Conservation (phyloP, 2,113 vertebrate species). For the Marcusenius ussheri region DNA sequence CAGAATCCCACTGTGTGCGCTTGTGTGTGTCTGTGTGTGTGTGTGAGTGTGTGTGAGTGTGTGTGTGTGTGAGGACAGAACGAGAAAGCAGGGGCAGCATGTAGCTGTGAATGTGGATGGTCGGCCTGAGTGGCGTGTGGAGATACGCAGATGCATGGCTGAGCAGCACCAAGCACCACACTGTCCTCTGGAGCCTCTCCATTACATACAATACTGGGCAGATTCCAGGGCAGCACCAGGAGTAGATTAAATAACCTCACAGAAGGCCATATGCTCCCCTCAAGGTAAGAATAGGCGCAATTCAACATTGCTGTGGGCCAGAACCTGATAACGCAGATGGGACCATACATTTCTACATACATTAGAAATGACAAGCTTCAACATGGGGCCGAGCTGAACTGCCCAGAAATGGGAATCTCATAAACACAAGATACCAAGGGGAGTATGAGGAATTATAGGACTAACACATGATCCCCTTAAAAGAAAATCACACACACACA, state of each 20-base stretch:
- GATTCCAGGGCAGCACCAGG: conserved; percentile 15
- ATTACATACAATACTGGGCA: not conserved
- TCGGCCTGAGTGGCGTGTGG: not conserved
- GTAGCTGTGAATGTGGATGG: not conserved
- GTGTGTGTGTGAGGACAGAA: not conserved
- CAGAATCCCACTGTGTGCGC: not conserved
- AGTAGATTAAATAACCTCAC: not conserved
- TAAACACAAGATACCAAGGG: not conserved
- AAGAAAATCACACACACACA: not conserved
- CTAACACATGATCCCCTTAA: not conserved
- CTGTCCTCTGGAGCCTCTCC: not conserved
- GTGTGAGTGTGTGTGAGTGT: not conserved
- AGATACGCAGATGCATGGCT: not conserved
- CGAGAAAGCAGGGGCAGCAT: not conserved
- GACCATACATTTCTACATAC: not conserved
- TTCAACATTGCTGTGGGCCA: not conserved
- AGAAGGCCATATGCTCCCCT: not conserved
- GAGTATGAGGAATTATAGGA: not conserved
- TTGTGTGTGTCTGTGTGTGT: not conserved
- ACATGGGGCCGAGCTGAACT: not conserved
- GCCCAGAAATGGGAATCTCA: not conserved
- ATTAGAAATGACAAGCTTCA: not conserved
- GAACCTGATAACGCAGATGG: not conserved
- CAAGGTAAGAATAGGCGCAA: not conserved
- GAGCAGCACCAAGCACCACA: not conserved